A percentile compares a stretch with the other conserved stretches of the same genome.
Conservation (phyloP, 2,797 vertebrate genomes). For the Uromys caudimaculatus region DNA sequence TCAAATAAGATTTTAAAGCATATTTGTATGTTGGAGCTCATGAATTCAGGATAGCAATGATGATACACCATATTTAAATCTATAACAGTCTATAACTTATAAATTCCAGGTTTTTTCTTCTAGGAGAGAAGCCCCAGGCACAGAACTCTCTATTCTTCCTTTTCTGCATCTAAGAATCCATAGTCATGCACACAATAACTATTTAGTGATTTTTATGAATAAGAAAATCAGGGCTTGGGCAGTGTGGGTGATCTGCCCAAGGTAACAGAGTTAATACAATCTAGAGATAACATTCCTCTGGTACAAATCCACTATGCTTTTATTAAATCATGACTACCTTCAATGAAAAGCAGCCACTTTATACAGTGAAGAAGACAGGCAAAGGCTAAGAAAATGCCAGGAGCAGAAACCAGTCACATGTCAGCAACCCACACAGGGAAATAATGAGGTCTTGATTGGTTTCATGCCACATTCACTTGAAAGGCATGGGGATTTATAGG, state of each 20-base stretch:
- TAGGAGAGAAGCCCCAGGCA: not conserved
- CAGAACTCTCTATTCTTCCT: not conserved
- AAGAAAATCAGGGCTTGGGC: not conserved
- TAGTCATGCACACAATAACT: not conserved
- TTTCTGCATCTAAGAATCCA: not conserved
- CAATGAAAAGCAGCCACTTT: constrained; percentile 3
- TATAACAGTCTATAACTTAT: not conserved
- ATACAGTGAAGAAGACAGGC: not conserved
- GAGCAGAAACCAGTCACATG: not conserved
- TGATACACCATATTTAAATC: not conserved
- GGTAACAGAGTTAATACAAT: constrained; percentile 6
- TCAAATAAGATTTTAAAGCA: constrained; percentile 14
- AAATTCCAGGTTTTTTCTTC: not conserved
- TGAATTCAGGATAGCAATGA: not conserved
- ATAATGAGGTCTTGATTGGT: not conserved
- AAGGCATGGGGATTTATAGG: not conserved
- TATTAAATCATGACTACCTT: constrained; percentile 2
- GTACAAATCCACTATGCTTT: not conserved
- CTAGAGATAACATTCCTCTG: not conserved
- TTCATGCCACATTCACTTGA: constrained; percentile 4
- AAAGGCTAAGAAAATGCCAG: constrained; percentile 42
- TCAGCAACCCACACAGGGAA: not conserved
- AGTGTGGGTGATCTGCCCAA: not conserved
- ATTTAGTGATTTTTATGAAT: not conserved
- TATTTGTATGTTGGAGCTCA: not conserved